phyloP scores from a whole-genome alignment of 2,888 invertebrate species.

The Stomorhina lunata region DNA sequence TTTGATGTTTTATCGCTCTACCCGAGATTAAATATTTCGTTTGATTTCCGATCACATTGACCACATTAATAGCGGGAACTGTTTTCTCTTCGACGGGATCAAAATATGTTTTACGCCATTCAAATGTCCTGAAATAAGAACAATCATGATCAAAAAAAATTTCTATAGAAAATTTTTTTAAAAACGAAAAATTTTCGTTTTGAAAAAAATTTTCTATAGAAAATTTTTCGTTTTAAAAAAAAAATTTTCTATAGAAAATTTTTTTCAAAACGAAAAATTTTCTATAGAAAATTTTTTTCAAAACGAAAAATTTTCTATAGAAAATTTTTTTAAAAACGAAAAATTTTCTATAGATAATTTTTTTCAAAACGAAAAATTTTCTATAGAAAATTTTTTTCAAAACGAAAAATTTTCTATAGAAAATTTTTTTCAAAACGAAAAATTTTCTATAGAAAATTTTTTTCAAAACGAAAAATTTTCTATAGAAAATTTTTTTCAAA shows the following conservation, averaged over 20 bases:
- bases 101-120: conserved; percentile 76
- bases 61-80: conserved; percentile 70
- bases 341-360: too few species aligned
- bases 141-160: not conserved
- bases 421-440: too few species aligned
- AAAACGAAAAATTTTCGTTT: too few species aligned
- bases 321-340: too few species aligned
- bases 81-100: conserved; percentile 73
- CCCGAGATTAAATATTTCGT: conserved; percentile 72
- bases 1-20: conserved; percentile 68
- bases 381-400: not conserved
- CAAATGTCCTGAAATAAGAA: conserved; percentile 70
- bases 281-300: not conserved
- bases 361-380: too few species aligned
- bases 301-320: not conserved
- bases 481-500: not conserved
- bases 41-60: conserved; percentile 71
- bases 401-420: not conserved
- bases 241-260: not conserved
- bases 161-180: not conserved
- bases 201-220: not conserved
- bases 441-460: not conserved
- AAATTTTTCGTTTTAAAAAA: too few species aligned
- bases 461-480: too few species aligned
- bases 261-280: too few species aligned